Evolutionary conservation across 2,113 vertebrate genomes (phyloP), one percentile per base, ranked within the genome.

Genomic region (Dicrurus megarhynchus): DNA sequence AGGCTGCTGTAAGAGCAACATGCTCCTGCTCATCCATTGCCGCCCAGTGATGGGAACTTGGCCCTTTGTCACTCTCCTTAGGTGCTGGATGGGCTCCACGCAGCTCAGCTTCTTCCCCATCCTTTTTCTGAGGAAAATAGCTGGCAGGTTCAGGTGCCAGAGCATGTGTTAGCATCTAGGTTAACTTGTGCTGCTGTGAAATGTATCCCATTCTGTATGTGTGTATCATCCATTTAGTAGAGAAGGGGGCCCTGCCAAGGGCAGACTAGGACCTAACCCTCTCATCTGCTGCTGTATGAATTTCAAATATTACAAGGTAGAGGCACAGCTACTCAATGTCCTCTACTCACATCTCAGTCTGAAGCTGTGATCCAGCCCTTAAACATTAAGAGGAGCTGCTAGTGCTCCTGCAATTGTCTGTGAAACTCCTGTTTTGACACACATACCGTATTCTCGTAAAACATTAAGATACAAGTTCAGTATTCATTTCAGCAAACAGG

Each of bases 401-500:
- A 68, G 24, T 16, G 47, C 60, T 93, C 33, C 59, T 80, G 55
- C 6, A 41, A 18, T 76, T 46, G 46, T 42, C 57, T 83, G 69
- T 47, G 71, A 78, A 93, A 64, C 85, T 86, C 75, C 70, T 88
- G 71, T 88, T 94, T 93, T 77, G 83, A 89, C 73, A 87, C 73
- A 75, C 53, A 33, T 68, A 19, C 49, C 0, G 0, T 53, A 37
- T 93, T 96, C 92, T 93, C 83, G 80, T 94, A 93, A 96, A 97
- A 96, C 83, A 90, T 95, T 44, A 63, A 96, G 88, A 86, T 50
- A 95, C 76, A 92, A 92, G 92, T 89, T 94, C 80, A 76, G 86
- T 57, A 88, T 90, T 97, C 90, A 78, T 95, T 97, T 96, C 85
- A 84, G 86, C 90, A 92, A 96, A 92, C 79, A 81, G 75, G 83